Evolutionary conservation across 2,797 vertebrate species (phyloP).

Genomic region (Thamnophis elegans): DNA sequence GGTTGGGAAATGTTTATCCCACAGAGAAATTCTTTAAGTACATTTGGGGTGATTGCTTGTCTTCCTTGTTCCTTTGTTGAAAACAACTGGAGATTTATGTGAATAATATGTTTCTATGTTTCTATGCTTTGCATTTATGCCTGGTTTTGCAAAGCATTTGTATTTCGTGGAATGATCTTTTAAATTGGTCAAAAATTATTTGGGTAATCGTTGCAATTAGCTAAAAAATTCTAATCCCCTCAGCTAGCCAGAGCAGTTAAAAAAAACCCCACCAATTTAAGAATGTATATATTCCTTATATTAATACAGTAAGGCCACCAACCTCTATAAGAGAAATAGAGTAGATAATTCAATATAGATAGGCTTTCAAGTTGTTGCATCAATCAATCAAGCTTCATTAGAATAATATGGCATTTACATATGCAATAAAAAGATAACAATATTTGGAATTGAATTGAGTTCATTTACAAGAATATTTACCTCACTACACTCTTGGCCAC

Average conservation of each 20-base stretch:
- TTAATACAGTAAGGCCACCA: not conserved
- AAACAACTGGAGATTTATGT: not conserved
- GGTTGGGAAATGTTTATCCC: not conserved
- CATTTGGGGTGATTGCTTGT: not conserved
- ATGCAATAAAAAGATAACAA: not conserved
- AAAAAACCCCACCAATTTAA: not conserved
- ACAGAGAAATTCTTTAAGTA: not conserved
- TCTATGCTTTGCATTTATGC: not conserved
- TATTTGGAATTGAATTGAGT: not conserved
- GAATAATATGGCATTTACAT: not conserved
- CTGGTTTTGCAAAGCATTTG: not conserved
- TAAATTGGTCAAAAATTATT: constrained; percentile 38
- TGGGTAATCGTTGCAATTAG: constrained; percentile 29
- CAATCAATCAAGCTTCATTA: constrained; percentile 3
- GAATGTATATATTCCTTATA: not conserved
- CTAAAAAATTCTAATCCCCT: constrained; percentile 8
- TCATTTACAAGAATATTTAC: not conserved
- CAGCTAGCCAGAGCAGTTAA: not conserved
- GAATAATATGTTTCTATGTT: not conserved
- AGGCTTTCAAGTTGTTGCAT: constrained; percentile 17
- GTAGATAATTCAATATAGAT: constrained; percentile 8
- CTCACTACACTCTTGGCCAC: not conserved
- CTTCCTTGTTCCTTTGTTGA: not conserved
- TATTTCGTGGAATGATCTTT: not conserved
- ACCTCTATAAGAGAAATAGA: not conserved